Conservation (phyloP, 2,888 invertebrate genomes). For the Tenthredo mesomela region DNA sequence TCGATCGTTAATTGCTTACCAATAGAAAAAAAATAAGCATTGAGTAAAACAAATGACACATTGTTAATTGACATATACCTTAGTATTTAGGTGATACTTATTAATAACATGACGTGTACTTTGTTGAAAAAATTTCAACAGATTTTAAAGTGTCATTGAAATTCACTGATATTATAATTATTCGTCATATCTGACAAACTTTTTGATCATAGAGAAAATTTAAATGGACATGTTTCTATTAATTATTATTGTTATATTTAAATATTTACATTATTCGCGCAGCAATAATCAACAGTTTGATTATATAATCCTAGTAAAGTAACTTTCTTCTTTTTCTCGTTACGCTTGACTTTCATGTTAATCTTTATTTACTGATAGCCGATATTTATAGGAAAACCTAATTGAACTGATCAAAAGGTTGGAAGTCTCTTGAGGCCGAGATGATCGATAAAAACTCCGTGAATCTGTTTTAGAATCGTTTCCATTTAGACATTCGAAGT, state of each 20-base stretch:
- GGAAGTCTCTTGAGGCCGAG: not conserved
- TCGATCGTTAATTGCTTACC: not conserved
- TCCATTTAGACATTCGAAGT: not conserved
- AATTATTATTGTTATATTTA: conserved; percentile 22
- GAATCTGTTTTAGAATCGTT: not conserved
- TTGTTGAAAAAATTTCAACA: not conserved
- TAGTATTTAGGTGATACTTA: not conserved
- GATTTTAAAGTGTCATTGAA: not conserved
- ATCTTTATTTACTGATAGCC: not conserved
- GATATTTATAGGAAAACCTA: not conserved
- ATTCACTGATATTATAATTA: not conserved
- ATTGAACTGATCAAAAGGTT: not conserved
- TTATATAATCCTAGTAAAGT: not conserved
- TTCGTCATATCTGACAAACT: not conserved
- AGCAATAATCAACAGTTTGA: not conserved
- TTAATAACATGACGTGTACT: not conserved
- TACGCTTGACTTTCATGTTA: not conserved
- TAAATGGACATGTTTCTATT: not conserved
- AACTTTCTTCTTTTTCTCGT: not conserved
- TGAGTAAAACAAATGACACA: not conserved
- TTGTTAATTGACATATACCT: not conserved
- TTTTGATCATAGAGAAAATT: not conserved
- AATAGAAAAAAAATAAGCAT: not conserved
- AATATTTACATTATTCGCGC: not conserved
- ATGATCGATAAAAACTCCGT: not conserved